phyloP scores from a whole-genome alignment of 2,888 invertebrate species.

The Pterostichus madidus region DNA sequence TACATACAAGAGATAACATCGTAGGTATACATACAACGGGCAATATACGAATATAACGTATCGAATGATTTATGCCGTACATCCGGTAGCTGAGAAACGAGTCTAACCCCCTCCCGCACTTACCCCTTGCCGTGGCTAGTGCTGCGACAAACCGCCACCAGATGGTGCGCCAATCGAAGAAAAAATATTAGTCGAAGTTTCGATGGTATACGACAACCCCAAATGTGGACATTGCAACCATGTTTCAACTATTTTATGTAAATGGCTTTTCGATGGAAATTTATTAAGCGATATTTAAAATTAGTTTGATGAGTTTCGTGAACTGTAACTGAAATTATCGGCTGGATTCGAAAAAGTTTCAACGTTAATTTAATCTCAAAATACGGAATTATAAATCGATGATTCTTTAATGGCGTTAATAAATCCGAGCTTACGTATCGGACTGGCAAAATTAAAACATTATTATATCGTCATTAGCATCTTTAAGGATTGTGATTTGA shows the following conservation, averaged over 20 bases:
- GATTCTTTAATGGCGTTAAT: too few relatives aligned
- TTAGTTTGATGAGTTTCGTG: slow-evolving; percentile 49
- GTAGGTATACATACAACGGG: slow-evolving; percentile 67
- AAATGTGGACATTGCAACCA: background rate
- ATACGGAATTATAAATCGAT: background rate
- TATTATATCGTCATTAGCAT: too few relatives aligned
- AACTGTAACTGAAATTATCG: slow-evolving; percentile 5
- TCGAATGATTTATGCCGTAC: slow-evolving; percentile 68
- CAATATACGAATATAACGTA: slow-evolving; percentile 57
- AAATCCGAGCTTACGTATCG: too few relatives aligned
- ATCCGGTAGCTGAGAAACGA: slow-evolving; percentile 70
- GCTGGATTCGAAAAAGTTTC: slow-evolving; percentile 31
- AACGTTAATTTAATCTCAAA: background rate
- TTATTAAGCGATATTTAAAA: slow-evolving; percentile 53
- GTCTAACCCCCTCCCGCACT: slow-evolving; percentile 59
- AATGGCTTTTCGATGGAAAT: slow-evolving; percentile 54
- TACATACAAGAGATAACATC: slow-evolving; percentile 68
- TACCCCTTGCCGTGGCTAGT: slow-evolving; percentile 54
- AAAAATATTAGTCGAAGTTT: slow-evolving; percentile 37
- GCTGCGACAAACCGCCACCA: slow-evolving; percentile 62
- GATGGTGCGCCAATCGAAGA: slow-evolving; percentile 60
- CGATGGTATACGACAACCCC: background rate
- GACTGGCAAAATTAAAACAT: too few relatives aligned
- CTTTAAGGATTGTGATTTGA: too few relatives aligned
- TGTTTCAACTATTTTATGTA: slow-evolving; percentile 50